Base-by-base conservation (phyloP, 2,113 vertebrate species). In the Mirounga angustirostris region DNA sequence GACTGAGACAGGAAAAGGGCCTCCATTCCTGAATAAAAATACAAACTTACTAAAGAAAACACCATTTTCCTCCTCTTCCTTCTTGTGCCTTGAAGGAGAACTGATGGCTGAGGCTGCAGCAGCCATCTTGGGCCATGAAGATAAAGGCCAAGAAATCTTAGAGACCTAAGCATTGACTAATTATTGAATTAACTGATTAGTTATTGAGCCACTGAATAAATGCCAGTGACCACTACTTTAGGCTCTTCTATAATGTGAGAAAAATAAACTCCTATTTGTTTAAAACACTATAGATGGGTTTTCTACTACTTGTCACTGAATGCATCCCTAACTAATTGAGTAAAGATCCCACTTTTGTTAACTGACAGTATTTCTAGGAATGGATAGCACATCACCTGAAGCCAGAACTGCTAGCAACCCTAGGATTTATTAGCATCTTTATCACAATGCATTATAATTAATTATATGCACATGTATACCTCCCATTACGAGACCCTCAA, bases 281-380 rank as follows among this genome's bases (percentile, higher is more conserved):
- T 95, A 43, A 79, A 26, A 3, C 10, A 84, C 50, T 36, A 1
- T 33, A 58, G 28, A 52, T 88, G 33, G 14, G 13, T 73, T 92
- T 94, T 71, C 30, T 90, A 13, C 80, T 71, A 65, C 14, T 46
- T 84, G n/a, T 43, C 74, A 88, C 8, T 71, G 54, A 92, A 93
- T 81, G 22, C 13, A 90, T 95, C 79, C 69, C 87, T 76, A 61
- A 46, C 12, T 92, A 67, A 90, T 54, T 52, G 81, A 96, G 9
- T 82, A 78, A 71, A 95, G 14, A 76, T 88, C 5, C 1, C 24
- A 74, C 9, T 86, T 76, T 84, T 88, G 61, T 84, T 91, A 52
- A 92, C 28, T 76, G 16, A 63, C 8, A 43, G 13, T 24, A 87
- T 71, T 76, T 96, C 63, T 21, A 81, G 8, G 61, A 96, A 84